phyloP scores from a whole-genome alignment of 2,888 invertebrate genomes.

The Stegophylla sp. region DNA sequence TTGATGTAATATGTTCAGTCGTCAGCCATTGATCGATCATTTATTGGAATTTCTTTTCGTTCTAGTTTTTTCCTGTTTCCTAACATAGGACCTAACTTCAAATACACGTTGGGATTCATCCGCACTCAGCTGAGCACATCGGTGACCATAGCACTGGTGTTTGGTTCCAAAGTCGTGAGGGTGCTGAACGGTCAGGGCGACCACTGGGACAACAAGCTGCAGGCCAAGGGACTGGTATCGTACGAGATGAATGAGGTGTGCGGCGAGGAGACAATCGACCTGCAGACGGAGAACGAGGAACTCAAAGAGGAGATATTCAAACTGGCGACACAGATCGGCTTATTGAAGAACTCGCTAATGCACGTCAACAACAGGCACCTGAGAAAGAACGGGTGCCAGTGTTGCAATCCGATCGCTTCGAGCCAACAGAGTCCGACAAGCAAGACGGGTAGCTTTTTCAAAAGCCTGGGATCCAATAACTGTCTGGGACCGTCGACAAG shows the following conservation, averaged over 20 bases:
- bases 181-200: conserved; percentile 86
- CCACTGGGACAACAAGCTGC: conserved; percentile 85
- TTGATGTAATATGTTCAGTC: no score
- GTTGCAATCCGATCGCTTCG: conserved; percentile 13
- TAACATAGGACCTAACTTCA: conserved; percentile 87
- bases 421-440: conserved; percentile 42
- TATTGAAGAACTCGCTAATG: conserved; percentile 94
- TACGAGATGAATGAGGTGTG: conserved; percentile 87
- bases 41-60: no score
- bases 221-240: conserved; percentile 82
- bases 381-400: conserved; percentile 34
- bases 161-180: conserved; percentile 83
- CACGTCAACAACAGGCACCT: conserved; percentile 86
- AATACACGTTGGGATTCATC: conserved; percentile 89
- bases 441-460: conserved; percentile 48
- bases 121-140: conserved; percentile 91
- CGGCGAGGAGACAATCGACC: conserved; percentile 80
- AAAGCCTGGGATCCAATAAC: conserved; percentile 49
- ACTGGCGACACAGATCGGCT: conserved; percentile 88
- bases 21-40: no score
- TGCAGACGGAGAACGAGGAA: conserved; percentile 90
- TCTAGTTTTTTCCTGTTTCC: conserved; percentile 83
- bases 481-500: conserved; percentile 39
- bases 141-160: conserved; percentile 82
- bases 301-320: conserved; percentile 92